These are phyloP conservation scores for Odobenus rosmarus DNA, from an alignment of 2,113 vertebrate species.

Conservation along the genomic window DNA sequence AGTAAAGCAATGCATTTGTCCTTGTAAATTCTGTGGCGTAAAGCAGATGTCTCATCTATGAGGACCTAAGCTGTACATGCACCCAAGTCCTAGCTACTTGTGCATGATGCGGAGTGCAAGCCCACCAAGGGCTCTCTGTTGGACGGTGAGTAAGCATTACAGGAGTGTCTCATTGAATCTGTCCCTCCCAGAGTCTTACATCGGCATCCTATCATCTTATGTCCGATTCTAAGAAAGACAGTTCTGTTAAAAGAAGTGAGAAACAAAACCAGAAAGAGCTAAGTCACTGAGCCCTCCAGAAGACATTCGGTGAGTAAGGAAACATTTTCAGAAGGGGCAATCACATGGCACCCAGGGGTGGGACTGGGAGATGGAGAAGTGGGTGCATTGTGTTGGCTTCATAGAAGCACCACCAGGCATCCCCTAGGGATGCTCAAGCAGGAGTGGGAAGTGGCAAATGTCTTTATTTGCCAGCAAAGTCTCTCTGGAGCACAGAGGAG, in stretches of 20 bases:
- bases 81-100: rapidly evolving
- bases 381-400: neutral
- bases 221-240: neutral
- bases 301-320: neutral
- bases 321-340: neutral
- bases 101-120: too few relatives aligned
- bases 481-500: neutral
- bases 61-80: neutral
- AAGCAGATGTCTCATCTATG: neutral
- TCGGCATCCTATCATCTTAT: neutral
- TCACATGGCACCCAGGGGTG: rapidly evolving
- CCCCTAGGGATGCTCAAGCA: too few relatives aligned
- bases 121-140: rapidly evolving
- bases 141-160: rapidly evolving
- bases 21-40: neutral
- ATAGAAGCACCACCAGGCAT: neutral
- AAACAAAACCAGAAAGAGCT: neutral
- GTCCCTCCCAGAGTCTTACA: neutral
- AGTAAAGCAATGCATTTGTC: neutral
- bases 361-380: too few relatives aligned
- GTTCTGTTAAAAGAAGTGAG: neutral
- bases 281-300: neutral
- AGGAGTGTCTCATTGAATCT: neutral
- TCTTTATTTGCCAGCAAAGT: neutral
- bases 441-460: neutral